A percentile compares a stretch with the other conserved stretches of the same genome.
phyloP scores from a whole-genome alignment of 2,797 vertebrate species.

The Cygnus olor region DNA sequence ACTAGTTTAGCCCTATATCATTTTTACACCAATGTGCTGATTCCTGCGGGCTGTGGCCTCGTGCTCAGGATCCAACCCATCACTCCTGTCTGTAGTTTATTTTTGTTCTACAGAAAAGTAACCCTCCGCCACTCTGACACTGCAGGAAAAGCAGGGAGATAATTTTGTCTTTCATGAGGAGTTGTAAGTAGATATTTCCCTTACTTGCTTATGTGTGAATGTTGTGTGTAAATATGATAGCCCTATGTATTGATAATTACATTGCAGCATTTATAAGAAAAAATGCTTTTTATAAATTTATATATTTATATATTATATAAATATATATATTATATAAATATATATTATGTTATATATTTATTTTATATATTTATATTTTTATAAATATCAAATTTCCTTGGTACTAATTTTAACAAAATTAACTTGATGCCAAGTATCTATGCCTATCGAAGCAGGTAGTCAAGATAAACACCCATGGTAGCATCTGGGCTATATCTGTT shows the following conservation, averaged over 20 bases:
- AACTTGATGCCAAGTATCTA: conserved; percentile 31
- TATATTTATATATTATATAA: no score
- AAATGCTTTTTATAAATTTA: conserved; percentile 50
- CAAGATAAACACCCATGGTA: conserved; percentile 10
- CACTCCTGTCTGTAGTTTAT: not conserved
- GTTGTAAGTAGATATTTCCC: conserved; percentile 61
- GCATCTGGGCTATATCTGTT: not conserved
- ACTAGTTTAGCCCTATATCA: not conserved
- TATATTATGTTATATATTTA: no score
- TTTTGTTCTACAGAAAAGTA: not conserved
- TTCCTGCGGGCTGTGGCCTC: not conserved
- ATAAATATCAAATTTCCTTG: conserved; percentile 62
- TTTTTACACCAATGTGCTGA: not conserved
- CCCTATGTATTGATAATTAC: conserved; percentile 49
- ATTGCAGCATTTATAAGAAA: conserved; percentile 22
- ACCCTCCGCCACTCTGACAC: not conserved
- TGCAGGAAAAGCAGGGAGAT: conserved; percentile 46
- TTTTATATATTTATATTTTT: not conserved
- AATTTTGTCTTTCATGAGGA: conserved; percentile 45
- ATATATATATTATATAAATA: no score
- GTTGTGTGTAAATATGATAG: conserved; percentile 30
- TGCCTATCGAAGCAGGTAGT: conserved; percentile 36
- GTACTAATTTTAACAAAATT: conserved; percentile 67
- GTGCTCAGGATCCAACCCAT: not conserved
- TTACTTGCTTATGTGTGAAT: conserved; percentile 51